These are phyloP conservation scores for Meliscaeva auricollis DNA, from an alignment of 2,888 invertebrate genomes.

Conservation along the genomic window DNA sequence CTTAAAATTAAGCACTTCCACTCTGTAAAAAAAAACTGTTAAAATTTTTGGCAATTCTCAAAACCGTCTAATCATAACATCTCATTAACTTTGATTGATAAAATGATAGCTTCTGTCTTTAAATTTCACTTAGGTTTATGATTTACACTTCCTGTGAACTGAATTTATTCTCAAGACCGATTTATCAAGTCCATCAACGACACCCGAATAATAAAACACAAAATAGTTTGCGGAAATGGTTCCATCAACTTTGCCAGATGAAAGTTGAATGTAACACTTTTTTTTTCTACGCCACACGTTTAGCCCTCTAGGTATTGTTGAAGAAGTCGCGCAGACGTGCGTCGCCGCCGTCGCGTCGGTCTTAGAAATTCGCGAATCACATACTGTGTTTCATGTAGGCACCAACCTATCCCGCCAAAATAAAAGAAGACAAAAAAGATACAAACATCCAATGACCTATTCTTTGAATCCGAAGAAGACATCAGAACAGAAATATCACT, in stretches of 20 bases:
- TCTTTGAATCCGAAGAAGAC: constrained; percentile 15
- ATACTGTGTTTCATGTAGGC: neutral
- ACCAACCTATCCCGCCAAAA: constrained; percentile 17
- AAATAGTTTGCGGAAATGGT: constrained; percentile 33
- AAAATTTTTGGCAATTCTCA: neutral
- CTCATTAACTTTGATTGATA: constrained; percentile 52
- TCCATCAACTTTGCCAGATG: constrained; percentile 50
- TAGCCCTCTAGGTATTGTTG: constrained; percentile 20
- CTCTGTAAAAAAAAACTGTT: neutral
- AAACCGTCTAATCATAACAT: neutral
- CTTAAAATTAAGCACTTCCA: constrained; percentile 51
- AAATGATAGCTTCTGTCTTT: constrained; percentile 30
- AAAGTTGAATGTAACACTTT: constrained; percentile 73
- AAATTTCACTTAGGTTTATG: constrained; percentile 50
- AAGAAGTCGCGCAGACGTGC: constrained; percentile 8
- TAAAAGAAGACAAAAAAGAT: constrained; percentile 14
- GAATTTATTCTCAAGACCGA: neutral
- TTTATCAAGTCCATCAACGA: constrained; percentile 4
- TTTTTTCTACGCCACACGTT: constrained; percentile 37
- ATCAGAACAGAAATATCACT: constrained; percentile 5
- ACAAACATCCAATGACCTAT: constrained; percentile 63
- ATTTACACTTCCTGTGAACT: constrained; percentile 5
- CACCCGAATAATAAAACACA: constrained; percentile 19
- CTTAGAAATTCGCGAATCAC: constrained; percentile 22
- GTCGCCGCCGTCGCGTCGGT: too few species aligned